Conservation (phyloP, 2,113 vertebrate species). For the Sterrhoptilus dennistouni region DNA sequence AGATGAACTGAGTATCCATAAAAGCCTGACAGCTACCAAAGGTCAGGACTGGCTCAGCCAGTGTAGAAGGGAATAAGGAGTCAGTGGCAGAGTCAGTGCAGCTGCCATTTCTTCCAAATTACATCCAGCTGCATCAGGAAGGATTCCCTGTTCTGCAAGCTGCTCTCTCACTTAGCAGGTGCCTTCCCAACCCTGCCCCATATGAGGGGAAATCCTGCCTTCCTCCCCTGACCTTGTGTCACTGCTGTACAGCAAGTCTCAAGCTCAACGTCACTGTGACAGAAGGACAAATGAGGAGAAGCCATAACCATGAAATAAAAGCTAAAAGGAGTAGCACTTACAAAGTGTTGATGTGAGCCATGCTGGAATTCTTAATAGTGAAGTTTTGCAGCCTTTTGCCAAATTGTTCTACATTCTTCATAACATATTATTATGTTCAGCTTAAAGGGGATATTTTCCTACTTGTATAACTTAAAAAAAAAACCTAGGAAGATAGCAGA, state of each 20-base stretch:
- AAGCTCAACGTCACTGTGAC: accelerated
- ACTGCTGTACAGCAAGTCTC: background rate
- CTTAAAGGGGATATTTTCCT: background rate
- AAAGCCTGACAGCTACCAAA: background rate
- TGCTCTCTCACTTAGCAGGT: background rate
- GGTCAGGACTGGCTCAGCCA: background rate
- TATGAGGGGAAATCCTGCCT: accelerated
- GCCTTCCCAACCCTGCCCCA: background rate
- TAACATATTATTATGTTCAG: background rate
- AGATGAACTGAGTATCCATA: background rate
- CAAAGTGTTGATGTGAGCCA: background rate
- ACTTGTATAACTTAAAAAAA: background rate
- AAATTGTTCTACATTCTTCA: background rate
- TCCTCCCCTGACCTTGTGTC: background rate
- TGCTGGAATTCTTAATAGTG: background rate
- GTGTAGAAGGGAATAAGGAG: background rate
- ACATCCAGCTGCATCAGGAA: background rate
- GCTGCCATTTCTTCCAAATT: background rate
- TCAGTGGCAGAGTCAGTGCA: accelerated
- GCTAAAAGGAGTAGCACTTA: background rate
- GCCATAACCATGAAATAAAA: background rate
- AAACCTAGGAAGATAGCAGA: background rate
- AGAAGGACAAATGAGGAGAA: background rate
- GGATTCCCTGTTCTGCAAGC: background rate
- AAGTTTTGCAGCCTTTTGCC: background rate